Conservation (phyloP, 2,113 vertebrate species). For the Phyllostomus hastatus region DNA sequence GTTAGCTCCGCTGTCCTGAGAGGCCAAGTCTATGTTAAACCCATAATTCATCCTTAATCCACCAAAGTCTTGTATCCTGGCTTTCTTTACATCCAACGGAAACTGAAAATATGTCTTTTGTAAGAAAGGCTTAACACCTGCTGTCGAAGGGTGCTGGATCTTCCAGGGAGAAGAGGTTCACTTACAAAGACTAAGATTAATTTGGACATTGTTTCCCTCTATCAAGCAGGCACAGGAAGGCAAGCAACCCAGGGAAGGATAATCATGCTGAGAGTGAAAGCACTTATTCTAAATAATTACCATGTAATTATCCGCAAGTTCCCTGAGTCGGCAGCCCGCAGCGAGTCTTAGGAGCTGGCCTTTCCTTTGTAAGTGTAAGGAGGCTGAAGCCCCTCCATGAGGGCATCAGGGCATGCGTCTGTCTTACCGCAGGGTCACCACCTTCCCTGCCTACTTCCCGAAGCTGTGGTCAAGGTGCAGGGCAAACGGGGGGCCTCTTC, state of each 20-base stretch:
- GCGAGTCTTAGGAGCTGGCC: not conserved
- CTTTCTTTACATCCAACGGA: slow-evolving; percentile 7
- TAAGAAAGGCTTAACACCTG: slow-evolving; percentile 51
- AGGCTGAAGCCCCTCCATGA: not conserved
- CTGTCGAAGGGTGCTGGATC: slow-evolving; percentile 36
- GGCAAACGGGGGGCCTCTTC: not conserved
- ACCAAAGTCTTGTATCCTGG: not conserved
- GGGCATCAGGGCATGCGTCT: not conserved
- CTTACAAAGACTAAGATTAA: slow-evolving; percentile 48
- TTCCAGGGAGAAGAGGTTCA: not conserved
- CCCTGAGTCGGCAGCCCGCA: not conserved
- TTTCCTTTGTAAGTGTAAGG: not conserved
- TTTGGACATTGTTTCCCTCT: slow-evolving; percentile 46
- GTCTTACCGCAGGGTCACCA: not conserved
- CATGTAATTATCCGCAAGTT: slow-evolving; percentile 50
- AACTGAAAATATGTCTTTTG: slow-evolving; percentile 29
- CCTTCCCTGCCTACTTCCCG: not conserved
- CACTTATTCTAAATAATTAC: slow-evolving; percentile 59
- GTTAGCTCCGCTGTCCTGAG: not conserved
- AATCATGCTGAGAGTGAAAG: slow-evolving; percentile 42
- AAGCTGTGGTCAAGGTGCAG: not conserved
- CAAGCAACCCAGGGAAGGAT: slow-evolving; percentile 31
- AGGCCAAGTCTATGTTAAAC: slow-evolving; percentile 48
- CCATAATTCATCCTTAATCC: slow-evolving; percentile 57
- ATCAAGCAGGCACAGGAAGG: slow-evolving; percentile 38